A percentile compares a stretch with the other conserved stretches of the same genome.
Evolutionary conservation across 2,113 vertebrate species (phyloP).

Genomic region (Oreotrochilus melanogaster): DNA sequence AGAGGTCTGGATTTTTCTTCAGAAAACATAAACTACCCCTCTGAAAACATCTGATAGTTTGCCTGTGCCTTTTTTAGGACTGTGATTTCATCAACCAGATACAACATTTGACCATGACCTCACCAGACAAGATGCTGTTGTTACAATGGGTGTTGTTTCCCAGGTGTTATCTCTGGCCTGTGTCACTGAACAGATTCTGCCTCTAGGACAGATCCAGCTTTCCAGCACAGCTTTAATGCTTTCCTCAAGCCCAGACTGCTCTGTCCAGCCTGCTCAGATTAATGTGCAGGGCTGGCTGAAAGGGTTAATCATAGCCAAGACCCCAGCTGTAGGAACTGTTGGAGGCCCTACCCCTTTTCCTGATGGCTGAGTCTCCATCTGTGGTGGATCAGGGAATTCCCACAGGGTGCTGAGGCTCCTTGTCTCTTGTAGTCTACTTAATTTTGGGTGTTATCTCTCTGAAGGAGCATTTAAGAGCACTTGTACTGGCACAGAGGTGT

Average conservation of each 20-base stretch:
- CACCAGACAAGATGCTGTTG: background rate
- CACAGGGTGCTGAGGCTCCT: background rate
- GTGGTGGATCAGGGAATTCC: slow-evolving; percentile 6
- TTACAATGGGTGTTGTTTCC: background rate
- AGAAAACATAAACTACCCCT: background rate
- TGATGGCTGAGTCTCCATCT: slow-evolving; percentile 4
- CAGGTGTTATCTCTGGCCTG: background rate
- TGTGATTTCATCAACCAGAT: background rate
- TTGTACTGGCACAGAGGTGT: background rate
- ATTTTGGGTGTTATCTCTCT: background rate
- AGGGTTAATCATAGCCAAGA: background rate
- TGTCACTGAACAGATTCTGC: background rate
- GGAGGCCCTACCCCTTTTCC: background rate
- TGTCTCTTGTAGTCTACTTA: background rate
- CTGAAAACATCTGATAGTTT: background rate
- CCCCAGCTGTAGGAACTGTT: background rate
- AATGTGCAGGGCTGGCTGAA: background rate
- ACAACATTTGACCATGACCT: background rate
- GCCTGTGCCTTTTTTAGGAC: background rate
- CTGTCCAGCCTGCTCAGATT: background rate
- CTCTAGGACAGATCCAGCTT: background rate
- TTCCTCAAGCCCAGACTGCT: background rate
- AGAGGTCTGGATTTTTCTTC: background rate
- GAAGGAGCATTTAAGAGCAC: background rate
- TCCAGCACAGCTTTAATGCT: background rate